Conservation (phyloP, 2,797 vertebrate genomes). For the Platyrinchus mystaceus region DNA sequence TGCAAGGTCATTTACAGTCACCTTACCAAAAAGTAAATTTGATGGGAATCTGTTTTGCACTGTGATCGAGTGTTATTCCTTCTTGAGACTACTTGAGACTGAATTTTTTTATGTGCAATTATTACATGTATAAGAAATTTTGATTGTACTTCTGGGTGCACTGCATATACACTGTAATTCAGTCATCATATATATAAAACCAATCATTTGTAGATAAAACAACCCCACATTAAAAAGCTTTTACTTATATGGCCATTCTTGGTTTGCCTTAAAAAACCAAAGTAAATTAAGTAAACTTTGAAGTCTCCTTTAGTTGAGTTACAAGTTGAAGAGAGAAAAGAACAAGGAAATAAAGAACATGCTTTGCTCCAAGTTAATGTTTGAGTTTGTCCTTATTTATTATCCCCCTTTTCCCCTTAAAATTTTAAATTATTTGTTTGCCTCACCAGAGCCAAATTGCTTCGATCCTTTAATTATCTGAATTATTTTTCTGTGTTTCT, state of each 20-base stretch:
- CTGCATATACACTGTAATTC: neutral
- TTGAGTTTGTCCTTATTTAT: neutral
- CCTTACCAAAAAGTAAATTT: neutral
- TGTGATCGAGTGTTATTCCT: neutral
- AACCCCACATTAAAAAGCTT: neutral
- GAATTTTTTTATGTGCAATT: neutral
- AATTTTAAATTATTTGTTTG: slow-evolving; percentile 26
- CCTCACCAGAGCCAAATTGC: neutral
- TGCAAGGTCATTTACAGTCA: neutral
- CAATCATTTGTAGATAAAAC: neutral
- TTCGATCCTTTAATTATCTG: slow-evolving; percentile 28
- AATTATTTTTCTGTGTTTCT: neutral
- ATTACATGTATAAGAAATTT: neutral
- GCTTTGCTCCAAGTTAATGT: neutral
- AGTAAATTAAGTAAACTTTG: neutral
- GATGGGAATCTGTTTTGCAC: neutral
- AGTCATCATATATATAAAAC: neutral
- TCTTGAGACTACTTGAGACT: neutral
- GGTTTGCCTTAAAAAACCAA: neutral
- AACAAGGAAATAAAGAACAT: neutral
- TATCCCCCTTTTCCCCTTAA: neutral
- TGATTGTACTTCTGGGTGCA: neutral
- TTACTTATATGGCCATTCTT: neutral
- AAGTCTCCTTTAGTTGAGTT: fast-evolving
- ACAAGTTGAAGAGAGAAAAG: neutral